Percentiles rank a stretch among this genome's conserved stretches.
phyloP scores from a whole-genome alignment of 2,797 vertebrate genomes.

The Saxicola maurus region DNA sequence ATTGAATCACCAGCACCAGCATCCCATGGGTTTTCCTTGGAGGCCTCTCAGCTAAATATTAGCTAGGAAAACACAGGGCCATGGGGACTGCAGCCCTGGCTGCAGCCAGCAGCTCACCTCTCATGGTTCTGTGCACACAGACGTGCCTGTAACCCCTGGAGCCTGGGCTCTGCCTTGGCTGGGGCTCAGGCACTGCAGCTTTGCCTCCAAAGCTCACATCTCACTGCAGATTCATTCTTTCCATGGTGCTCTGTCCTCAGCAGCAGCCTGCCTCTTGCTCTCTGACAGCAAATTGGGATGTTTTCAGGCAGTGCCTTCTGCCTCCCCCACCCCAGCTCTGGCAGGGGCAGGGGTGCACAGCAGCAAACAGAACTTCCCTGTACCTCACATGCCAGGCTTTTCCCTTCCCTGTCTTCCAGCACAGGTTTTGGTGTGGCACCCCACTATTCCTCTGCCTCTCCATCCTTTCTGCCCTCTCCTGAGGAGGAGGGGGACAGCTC shows the following conservation, averaged over 20 bases:
- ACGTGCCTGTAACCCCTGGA: not conserved
- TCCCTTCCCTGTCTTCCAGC: not conserved
- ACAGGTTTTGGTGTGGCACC: not conserved
- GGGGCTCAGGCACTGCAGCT: not conserved
- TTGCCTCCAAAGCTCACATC: not conserved
- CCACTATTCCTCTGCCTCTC: not conserved
- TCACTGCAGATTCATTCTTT: not conserved
- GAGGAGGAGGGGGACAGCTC: not conserved
- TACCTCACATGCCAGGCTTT: fast-evolving
- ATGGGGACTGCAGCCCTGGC: fast-evolving
- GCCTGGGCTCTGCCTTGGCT: not conserved
- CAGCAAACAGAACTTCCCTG: not conserved
- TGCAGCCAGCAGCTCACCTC: not conserved
- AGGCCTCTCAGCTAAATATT: conserved; percentile 43
- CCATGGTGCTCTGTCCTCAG: not conserved
- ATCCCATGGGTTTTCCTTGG: conserved; percentile 45
- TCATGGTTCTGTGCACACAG: not conserved
- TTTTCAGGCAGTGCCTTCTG: not conserved
- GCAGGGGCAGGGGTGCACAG: not conserved
- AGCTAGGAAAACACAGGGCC: conserved; percentile 29
- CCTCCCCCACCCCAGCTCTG: not conserved
- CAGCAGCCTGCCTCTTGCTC: not conserved
- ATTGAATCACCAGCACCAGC: conserved; percentile 32
- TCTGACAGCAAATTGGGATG: not conserved
- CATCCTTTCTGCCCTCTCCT: not conserved